Base-by-base conservation (phyloP, 2,113 vertebrate genomes). In the Chaetodon auriga region DNA sequence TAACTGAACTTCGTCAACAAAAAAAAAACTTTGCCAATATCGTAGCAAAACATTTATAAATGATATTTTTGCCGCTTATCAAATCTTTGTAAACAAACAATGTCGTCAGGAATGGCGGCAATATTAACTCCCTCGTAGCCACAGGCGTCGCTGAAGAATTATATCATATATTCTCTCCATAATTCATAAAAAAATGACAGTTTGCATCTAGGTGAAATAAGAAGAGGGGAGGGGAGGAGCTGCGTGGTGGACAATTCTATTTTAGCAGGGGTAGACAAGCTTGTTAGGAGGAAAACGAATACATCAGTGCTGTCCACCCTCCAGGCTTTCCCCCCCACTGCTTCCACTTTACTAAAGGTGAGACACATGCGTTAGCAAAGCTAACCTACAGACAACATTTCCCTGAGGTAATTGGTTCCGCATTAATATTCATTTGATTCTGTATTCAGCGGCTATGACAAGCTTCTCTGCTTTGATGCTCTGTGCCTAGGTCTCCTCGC, bases 341-440 rank as follows among this genome's bases (percentile, higher is more conserved):
- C 83, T 90, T 90, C 87, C 89, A 90, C 87, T 81, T 77, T 85
- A 81, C 88, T 86, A 93, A 92, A 95, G 92, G 90, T 94, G 93
- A 94, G 93, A 85, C 86, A 78, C 68, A 45, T 62, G 81, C 68
- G 72, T 92, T 91, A 90, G 90, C 69, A 90, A 77, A 92, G 89
- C 90, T 90, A 92, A 93, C 92, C 91, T 89, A 90, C 86, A 93
- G 90, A 92, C 87, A 93, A 92, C 92, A 95, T 91, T 91, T 95
- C 93, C 94, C 95, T 84, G 57, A 92, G 93, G 94, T 94, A 93
- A 93, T 92, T 94, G 89, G 79, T 90, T 87, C 61, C 72, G 75
- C 90, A 94, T 96, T 95, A 95, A 95, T 95, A 95, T 95, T 94
- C 94, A 94, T 93, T 91, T 87, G 86, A 93, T 93, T 90, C 87